A percentile compares a stretch with the other conserved stretches of the same genome.
Conservation (phyloP, 37 sponge, comb jelly and placozoan species). For the Eunapius fragilis region DNA sequence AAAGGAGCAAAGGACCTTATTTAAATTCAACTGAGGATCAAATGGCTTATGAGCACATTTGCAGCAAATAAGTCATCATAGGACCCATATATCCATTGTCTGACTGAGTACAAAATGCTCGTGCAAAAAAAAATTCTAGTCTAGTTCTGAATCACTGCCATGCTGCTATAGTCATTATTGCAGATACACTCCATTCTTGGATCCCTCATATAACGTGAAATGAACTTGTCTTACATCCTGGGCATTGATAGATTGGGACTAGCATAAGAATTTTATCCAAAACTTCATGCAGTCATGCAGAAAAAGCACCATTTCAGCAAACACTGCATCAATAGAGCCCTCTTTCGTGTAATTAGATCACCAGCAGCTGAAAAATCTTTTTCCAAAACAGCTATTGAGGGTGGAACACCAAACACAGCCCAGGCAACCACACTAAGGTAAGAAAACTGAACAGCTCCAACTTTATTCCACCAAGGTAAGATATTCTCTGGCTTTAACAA, state of each 20-base stretch:
- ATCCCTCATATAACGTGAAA: no score
- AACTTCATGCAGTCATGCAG: neutral
- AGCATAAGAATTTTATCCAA: neutral
- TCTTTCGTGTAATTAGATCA: neutral
- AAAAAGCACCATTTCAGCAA: neutral
- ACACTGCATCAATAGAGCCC: neutral
- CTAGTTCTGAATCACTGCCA: no score
- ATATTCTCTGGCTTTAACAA: neutral
- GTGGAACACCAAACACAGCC: neutral
- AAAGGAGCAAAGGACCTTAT: no score
- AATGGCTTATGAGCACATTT: no score
- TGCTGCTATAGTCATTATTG: no score
- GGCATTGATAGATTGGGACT: neutral
- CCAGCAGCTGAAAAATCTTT: neutral
- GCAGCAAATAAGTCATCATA: no score
- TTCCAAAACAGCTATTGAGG: neutral
- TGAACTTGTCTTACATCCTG: neutral
- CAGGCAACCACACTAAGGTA: neutral
- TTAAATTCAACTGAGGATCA: no score
- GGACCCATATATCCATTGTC: no score
- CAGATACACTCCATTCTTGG: no score
- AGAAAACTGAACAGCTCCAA: neutral
- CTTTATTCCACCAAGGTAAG: neutral
- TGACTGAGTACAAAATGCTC: no score
- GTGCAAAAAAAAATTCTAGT: no score